A percentile compares a stretch with the other conserved stretches of the same genome.
These are phyloP conservation scores for Guaruba guarouba DNA, from an alignment of 2,113 vertebrate genomes.

Conservation along the genomic window DNA sequence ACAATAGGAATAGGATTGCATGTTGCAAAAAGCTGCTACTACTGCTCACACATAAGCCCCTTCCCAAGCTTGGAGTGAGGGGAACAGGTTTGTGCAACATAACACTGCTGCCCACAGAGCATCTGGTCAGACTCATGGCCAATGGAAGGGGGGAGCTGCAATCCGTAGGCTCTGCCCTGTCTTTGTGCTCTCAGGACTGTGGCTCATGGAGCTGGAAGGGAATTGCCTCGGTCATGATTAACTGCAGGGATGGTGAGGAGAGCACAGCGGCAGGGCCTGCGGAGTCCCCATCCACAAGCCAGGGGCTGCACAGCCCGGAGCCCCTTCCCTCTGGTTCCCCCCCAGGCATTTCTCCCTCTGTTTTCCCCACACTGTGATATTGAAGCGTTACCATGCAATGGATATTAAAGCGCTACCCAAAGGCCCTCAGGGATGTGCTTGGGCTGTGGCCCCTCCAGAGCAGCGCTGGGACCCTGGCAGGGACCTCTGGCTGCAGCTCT, in stretches of 20 bases:
- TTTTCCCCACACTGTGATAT: accelerated
- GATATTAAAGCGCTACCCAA: accelerated
- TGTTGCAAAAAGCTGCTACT: neutral
- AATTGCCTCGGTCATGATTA: accelerated
- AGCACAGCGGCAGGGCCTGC: neutral
- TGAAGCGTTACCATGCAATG: neutral
- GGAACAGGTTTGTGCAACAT: neutral
- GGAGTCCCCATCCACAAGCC: accelerated
- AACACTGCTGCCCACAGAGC: neutral
- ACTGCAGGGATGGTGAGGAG: neutral
- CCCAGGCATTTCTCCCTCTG: accelerated
- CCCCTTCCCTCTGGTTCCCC: neutral
- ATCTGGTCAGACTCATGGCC: neutral
- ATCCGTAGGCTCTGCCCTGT: accelerated
- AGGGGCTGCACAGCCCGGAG: accelerated
- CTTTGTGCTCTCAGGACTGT: accelerated
- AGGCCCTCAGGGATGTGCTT: accelerated
- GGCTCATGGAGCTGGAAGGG: neutral
- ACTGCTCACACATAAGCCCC: accelerated
- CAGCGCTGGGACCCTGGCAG: neutral
- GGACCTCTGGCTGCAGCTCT: neutral
- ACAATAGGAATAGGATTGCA: neutral
- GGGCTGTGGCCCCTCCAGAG: neutral
- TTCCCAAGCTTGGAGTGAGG: neutral
- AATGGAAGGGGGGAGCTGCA: accelerated